Base-by-base conservation (phyloP, 2,797 vertebrate genomes). In the Hyperoplus lanceolatus region DNA sequence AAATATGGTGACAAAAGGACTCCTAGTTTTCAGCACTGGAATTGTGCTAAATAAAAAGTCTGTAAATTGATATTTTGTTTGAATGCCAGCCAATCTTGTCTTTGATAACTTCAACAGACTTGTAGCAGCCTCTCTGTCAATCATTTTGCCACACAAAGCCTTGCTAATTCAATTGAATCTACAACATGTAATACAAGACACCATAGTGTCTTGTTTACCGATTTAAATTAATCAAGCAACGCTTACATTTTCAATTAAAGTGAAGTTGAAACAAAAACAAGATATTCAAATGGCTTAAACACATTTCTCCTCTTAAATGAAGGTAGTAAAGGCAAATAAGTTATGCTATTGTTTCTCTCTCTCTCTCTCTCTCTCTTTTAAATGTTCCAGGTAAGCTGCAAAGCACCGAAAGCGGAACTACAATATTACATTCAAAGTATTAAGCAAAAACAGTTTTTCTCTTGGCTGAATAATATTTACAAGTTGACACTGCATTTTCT, bases 351-450 rank as follows among this genome's bases (percentile, higher is more conserved):
- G 62, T 70, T 84, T 70, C 29, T 81, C n/a, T 7, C 43, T 72
- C 71, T 76, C 67, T 71, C 71, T 76, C 67, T 71, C 64, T 72
- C 12, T 61, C 56, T 75, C 49, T 86, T 84, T 80, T 71, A 77
- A 71, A 68, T 83, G 76, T 85, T 83, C 87, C 87, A 75, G 74
- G 56, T 84, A 85, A 88, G 83, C 87, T 59, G 85, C 57, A 86
- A 90, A 92, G 90, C 88, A 92, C 92, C 89, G 43, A 88, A 91
- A 89, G 29, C 89, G 82, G 73, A 87, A 92, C 90, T 74, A 91
- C 81, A 90, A 89, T 87, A 83, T 90, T 93, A 94, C 94, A 94
- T 94, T 94, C 94, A 93, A 90, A 83, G 85, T 89, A 90, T 84
- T 89, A 79, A 85, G 81, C 82, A 80, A 87, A 91, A 89, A 66